phyloP scores from a whole-genome alignment of 23 tunicate genomes.

The Trididemnum clinides region DNA sequence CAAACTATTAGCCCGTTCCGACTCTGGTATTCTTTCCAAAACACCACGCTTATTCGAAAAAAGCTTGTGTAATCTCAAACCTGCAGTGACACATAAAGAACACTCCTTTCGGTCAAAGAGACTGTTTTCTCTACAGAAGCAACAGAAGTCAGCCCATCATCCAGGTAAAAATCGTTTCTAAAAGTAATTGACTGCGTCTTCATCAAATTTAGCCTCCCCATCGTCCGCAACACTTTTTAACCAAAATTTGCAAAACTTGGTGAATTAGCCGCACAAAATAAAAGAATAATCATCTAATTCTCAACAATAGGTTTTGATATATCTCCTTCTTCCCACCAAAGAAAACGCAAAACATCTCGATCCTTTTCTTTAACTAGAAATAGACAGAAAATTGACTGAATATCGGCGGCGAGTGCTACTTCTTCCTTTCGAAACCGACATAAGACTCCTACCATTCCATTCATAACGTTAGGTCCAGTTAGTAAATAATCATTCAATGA shows the following conservation, averaged over 20 bases:
- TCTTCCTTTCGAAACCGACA: neutral
- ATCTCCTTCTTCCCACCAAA: neutral
- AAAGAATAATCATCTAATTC: neutral
- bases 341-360: neutral
- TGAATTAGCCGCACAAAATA: neutral
- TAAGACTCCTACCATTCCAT: neutral
- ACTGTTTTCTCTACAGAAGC: neutral
- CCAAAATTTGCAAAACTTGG: conserved; percentile 27
- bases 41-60: too few species aligned
- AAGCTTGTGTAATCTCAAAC: too few species aligned
- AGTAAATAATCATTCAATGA: neutral
- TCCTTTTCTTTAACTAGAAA: neutral
- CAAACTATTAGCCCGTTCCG: too few species aligned
- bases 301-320: neutral
- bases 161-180: neutral
- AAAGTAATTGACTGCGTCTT: neutral
- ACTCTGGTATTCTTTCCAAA: too few species aligned
- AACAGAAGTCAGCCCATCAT: conserved; percentile 17
- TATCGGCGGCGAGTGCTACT: neutral
- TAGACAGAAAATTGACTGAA: neutral
- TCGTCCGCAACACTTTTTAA: conserved; percentile 3
- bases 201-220: neutral
- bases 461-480: neutral
- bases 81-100: too few species aligned
- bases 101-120: neutral